These are phyloP conservation scores for Nemoura dubitans DNA, from an alignment of 2,888 invertebrate genomes.

Conservation along the genomic window DNA sequence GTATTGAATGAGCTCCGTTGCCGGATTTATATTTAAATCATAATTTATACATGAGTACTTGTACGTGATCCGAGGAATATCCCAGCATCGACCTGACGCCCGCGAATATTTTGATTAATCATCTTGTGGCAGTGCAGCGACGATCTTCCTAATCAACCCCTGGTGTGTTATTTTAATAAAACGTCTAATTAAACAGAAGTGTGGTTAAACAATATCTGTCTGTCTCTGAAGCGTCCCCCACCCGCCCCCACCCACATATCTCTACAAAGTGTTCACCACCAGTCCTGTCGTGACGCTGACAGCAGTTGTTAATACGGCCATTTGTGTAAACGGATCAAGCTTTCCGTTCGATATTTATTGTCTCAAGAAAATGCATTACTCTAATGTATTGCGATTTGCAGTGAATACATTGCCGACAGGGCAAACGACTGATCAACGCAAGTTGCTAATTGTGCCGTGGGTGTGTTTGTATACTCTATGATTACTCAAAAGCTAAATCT, in stretches of 20 bases:
- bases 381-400: not conserved
- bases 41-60: not conserved
- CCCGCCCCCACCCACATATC: not conserved
- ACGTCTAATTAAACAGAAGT: not conserved
- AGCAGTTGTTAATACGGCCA: not conserved
- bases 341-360: slow-evolving; percentile 7
- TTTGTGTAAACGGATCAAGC: not conserved
- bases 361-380: not conserved
- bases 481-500: slow-evolving; percentile 28
- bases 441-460: slow-evolving; percentile 31
- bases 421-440: slow-evolving; percentile 26
- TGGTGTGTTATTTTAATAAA: not conserved
- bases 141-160: not conserved
- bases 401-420: not conserved
- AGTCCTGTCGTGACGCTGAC: not conserved
- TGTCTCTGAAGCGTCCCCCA: not conserved
- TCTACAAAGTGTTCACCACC: not conserved
- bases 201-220: slow-evolving; percentile 3
- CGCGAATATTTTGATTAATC: not conserved
- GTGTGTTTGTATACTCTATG: slow-evolving; percentile 18
- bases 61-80: not conserved
- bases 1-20: not conserved
- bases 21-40: no score
- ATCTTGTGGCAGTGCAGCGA: not conserved
- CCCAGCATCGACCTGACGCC: not conserved